These are phyloP conservation scores for Melanogrammus aeglefinus DNA, from an alignment of 2,797 vertebrate genomes.

Conservation along the genomic window DNA sequence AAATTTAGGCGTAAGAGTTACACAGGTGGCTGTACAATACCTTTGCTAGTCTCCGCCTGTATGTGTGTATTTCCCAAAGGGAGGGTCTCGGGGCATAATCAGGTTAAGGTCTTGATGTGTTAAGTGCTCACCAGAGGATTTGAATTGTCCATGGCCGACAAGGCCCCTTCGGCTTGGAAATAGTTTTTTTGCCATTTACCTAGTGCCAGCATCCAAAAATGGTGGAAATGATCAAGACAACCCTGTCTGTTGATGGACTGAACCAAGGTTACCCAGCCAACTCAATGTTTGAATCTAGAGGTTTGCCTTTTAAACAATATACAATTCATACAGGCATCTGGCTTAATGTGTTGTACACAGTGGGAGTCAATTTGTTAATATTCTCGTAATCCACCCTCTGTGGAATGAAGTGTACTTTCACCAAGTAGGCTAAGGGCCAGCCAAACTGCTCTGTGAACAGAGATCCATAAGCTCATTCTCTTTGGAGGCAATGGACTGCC, in stretches of 20 bases:
- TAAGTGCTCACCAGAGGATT: background rate
- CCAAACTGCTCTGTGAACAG: background rate
- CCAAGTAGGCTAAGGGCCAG: background rate
- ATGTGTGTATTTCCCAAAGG: background rate
- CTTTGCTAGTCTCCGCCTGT: background rate
- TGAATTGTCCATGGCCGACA: background rate
- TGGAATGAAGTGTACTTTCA: constrained; percentile 21
- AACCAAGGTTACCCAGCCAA: background rate
- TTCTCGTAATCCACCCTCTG: constrained; percentile 11
- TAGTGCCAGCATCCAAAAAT: background rate
- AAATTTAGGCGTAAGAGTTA: background rate
- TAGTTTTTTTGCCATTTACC: too few relatives aligned
- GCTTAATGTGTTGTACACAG: constrained; percentile 7
- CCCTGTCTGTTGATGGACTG: background rate
- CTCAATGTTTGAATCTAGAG: too few relatives aligned
- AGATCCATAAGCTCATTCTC: constrained; percentile 13
- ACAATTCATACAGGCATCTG: background rate
- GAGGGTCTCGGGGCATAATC: background rate
- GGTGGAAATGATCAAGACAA: background rate
- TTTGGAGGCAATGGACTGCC: background rate
- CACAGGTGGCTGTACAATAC: background rate
- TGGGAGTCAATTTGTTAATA: constrained; percentile 22
- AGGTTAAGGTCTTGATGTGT: background rate
- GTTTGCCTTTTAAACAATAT: background rate
- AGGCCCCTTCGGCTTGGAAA: background rate